Base-by-base conservation (phyloP, 1,140 invertebrate genomes). In the Battus philenor region DNA sequence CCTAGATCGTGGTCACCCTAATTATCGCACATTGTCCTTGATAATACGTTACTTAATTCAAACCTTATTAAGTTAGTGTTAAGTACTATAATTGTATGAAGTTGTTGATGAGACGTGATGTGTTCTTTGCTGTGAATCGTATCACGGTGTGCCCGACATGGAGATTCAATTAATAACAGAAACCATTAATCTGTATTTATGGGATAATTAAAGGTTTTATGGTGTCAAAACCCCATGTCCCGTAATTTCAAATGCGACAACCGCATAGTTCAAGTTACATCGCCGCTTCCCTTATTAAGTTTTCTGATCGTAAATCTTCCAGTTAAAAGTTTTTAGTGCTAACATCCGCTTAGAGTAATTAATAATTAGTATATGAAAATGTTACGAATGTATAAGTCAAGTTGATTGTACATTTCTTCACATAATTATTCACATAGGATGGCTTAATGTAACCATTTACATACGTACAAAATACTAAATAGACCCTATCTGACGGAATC, bases 181-280 rank as follows among this genome's bases (percentile, higher is more conserved):
- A 20, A 18, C 33, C 17, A 36, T 36, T 36, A 36, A 17, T 36
- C 17, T 20, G 8, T 34, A 34, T 34, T 34, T 34, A 34, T 34
- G 9, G 17, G 17, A 11, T 17, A 20, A 34, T 34, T 34, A 34
- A 34, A n/a, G 16, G 20, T n/a, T 34, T 34, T 34, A 34, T 34
- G 17, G 16, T 34, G 32, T 20, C 32, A 34, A 33, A 33, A 34
- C 17, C 17, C 17, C 16, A 34, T 34, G 32, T 34, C 15, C 2
- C n/a, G 17, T 18, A 34, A 34, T 17, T 34, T 34, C 11, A 9
- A 8, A 16, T 18, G 31, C 12, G n/a, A n/a, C 32, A 9, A 18
- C 4, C 4, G 4, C 17, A 29, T 9, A 34, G 32, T 34, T 34
- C 32, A 18, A 34, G 16, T 34, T 34, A 18, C 32, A 34, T 18